Base-by-base conservation (phyloP, 2,888 invertebrate genomes). In the Crossocerus cetratus region DNA sequence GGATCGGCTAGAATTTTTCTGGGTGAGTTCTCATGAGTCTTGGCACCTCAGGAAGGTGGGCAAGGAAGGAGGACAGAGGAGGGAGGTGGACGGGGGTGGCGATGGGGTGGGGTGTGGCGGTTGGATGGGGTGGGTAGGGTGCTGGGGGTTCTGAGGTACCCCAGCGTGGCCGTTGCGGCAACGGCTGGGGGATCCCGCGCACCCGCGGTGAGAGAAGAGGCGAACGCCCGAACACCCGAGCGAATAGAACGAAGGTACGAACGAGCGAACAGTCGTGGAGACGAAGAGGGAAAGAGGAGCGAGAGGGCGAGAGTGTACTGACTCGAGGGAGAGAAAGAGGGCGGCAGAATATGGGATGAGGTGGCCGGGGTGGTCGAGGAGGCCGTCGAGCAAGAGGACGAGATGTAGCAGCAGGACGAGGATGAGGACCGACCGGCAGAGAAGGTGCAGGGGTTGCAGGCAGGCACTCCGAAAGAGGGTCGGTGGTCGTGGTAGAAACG, bases 151-250 rank as follows among this genome's bases (percentile, higher is more conserved):
- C 87, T 89, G 88, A 89, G 90, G 89, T 89, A 86, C 87, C 85
- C 88, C 88, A 88, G 87, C 88, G 89, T 88, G 89, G 88, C 88
- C 88, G 84, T 83, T 89, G 90, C 83, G 89, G 89, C 88, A 84
- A 78, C 73, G 81, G 78, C 80, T 80, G 80, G 83, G 83, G 87
- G 86, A 84, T 84, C 82, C 87, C 84, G 82, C 84, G 84, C 83
- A 81, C 85, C 83, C 85, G 84, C 81, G 86, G 84, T 85, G 85
- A 84, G 84, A 80, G 81, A 83, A 83, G 82, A 82, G 84, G 62
- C 75, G 75, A 74, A 76, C 67, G 49, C 49, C 49, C 49, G 49
- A 49, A 16, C 49, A 14, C 14, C 14, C 49, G 49, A 49, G 63
- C 56, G 70, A 56, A 65, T 42, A 5, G 66, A 64, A 65, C 60